These are phyloP conservation scores for Helarctos malayanus DNA, from an alignment of 2,797 vertebrate species.

Conservation along the genomic window DNA sequence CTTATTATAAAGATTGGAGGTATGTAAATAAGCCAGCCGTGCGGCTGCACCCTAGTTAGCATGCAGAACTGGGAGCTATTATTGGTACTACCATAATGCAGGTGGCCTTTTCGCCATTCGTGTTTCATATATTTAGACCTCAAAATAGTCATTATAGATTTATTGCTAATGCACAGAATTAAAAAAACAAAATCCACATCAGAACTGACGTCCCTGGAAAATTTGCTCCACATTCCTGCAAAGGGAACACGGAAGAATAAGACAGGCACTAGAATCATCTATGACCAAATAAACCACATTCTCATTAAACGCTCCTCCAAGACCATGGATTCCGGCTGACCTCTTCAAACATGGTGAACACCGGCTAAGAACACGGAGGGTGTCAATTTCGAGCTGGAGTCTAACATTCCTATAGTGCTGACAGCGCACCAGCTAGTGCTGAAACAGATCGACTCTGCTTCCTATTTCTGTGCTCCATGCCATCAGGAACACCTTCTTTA, in stretches of 20 bases:
- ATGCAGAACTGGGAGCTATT: background rate
- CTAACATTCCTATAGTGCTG: constrained; percentile 49
- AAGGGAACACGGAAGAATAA: background rate
- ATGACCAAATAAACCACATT: background rate
- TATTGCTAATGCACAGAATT: background rate
- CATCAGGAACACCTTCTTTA: constrained; percentile 66
- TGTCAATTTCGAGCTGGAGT: constrained; percentile 57
- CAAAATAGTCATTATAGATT: constrained; percentile 39
- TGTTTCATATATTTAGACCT: constrained; percentile 51
- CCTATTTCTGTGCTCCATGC: background rate
- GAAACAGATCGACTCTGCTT: background rate
- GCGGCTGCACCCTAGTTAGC: background rate
- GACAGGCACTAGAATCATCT: background rate
- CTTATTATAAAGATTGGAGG: background rate
- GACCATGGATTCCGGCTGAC: background rate
- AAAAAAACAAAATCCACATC: background rate
- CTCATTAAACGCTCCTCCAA: background rate
- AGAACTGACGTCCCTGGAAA: constrained; percentile 19
- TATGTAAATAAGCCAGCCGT: background rate
- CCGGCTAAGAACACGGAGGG: background rate
- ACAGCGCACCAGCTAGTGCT: constrained; percentile 6
- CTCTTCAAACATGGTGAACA: background rate
- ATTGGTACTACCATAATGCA: background rate
- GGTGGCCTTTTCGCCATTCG: background rate
- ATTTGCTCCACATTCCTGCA: background rate